These are phyloP conservation scores for Lipophrys pholis DNA, from an alignment of 2,113 vertebrate genomes.

Conservation along the genomic window DNA sequence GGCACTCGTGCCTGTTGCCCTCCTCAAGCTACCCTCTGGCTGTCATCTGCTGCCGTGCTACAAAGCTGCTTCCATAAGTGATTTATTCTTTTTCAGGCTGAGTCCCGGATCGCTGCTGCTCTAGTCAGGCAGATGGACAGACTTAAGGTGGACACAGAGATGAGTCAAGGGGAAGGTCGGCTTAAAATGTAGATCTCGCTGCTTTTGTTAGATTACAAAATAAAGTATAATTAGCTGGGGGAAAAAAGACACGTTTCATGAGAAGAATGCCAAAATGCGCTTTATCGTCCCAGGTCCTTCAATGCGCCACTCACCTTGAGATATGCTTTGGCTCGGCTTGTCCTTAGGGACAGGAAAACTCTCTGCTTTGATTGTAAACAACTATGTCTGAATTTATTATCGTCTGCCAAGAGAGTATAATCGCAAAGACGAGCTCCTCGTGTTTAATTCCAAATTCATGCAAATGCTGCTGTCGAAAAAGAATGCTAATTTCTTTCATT, in stretches of 20 bases:
- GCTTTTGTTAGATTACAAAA: slow-evolving; percentile 25
- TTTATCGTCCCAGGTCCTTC: slow-evolving; percentile 21
- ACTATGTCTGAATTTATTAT: slow-evolving; percentile 65
- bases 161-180: slow-evolving; percentile 17
- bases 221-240: slow-evolving; percentile 12
- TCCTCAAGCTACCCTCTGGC: slow-evolving; percentile 55
- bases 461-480: slow-evolving; percentile 38
- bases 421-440: slow-evolving; percentile 44
- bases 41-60: slow-evolving; percentile 59
- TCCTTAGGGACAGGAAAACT: slow-evolving; percentile 52
- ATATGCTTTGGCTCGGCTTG: slow-evolving; percentile 31
- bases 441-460: slow-evolving; percentile 59
- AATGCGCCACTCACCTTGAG: slow-evolving; percentile 63
- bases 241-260: slow-evolving; percentile 23
- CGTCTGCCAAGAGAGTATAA: slow-evolving; percentile 44
- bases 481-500: slow-evolving; percentile 57
- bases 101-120: slow-evolving; percentile 49
- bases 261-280: slow-evolving; percentile 27
- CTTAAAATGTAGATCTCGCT: slow-evolving; percentile 24
- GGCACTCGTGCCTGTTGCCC: slow-evolving; percentile 40
- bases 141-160: slow-evolving; percentile 36
- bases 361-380: slow-evolving; percentile 67
- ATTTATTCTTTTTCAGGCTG: slow-evolving; percentile 53
- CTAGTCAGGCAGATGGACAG: slow-evolving; percentile 37
- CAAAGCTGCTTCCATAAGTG: slow-evolving; percentile 61